phyloP scores from a whole-genome alignment of 2,113 vertebrate species.

The pig (Sus scrofa) region T2T-Sscrofa CM000813.6:66012501-66013000 shows the following conservation, averaged over 20 bases:
- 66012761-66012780: accelerated
- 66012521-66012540: not conserved
- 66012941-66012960: not conserved
- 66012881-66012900: not conserved
- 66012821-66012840: not conserved
- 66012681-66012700: slow-evolving; percentile 83
- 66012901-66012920: not conserved
- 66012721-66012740: slow-evolving; percentile 37
- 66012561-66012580: not conserved
- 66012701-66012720: slow-evolving; percentile 59
- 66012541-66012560: not conserved
- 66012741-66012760: not conserved
- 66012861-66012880: accelerated
- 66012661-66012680: slow-evolving; percentile 86
- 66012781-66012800: not conserved
- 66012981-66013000: not conserved
- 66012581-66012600: slow-evolving; percentile 41
- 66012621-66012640: slow-evolving; percentile 87
- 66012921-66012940: not conserved
- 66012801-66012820: not conserved
- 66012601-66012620: slow-evolving; percentile 80
- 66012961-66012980: not conserved
- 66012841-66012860: not conserved
- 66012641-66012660: slow-evolving; percentile 85
- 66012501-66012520: not conserved